phyloP scores from a whole-genome alignment of 2,888 invertebrate species.

The Magallana nippona region DNA sequence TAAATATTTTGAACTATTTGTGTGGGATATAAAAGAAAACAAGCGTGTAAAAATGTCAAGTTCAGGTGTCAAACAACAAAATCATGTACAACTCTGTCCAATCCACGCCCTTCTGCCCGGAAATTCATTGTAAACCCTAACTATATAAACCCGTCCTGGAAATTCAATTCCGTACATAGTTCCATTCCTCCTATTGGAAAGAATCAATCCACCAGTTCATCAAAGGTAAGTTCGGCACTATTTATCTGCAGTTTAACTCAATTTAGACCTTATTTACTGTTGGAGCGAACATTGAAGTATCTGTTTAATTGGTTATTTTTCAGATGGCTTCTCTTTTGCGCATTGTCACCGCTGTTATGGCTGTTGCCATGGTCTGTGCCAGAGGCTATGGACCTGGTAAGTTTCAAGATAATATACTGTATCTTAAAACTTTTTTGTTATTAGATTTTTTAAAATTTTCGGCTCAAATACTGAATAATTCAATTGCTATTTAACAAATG shows the following conservation, averaged over 20 bases:
- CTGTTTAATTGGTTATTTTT: background rate
- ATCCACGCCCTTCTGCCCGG: background rate
- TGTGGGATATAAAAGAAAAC: slow-evolving; percentile 1
- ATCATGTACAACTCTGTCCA: background rate
- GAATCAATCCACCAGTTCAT: background rate
- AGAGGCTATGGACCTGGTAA: background rate
- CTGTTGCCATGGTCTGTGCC: slow-evolving; percentile 5
- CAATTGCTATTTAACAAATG: background rate
- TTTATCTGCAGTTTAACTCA: too few relatives aligned
- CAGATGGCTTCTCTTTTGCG: background rate
- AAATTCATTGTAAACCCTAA: background rate
- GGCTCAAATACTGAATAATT: background rate
- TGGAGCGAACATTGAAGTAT: too few relatives aligned
- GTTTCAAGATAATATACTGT: background rate
- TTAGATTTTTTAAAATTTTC: too few relatives aligned
- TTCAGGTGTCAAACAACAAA: slow-evolving; percentile 13
- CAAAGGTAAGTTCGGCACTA: background rate
- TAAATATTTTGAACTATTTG: background rate
- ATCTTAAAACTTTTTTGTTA: too few relatives aligned
- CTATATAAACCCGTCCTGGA: background rate
- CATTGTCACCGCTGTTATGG: background rate
- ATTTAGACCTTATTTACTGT: background rate
- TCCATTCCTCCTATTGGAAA: slow-evolving; percentile 14
- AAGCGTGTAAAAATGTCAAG: background rate
- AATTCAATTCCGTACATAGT: background rate